Evolutionary conservation across 2,888 invertebrate species (phyloP), one percentile per base, ranked within the genome.

Genomic region (Ophraella communa): DNA sequence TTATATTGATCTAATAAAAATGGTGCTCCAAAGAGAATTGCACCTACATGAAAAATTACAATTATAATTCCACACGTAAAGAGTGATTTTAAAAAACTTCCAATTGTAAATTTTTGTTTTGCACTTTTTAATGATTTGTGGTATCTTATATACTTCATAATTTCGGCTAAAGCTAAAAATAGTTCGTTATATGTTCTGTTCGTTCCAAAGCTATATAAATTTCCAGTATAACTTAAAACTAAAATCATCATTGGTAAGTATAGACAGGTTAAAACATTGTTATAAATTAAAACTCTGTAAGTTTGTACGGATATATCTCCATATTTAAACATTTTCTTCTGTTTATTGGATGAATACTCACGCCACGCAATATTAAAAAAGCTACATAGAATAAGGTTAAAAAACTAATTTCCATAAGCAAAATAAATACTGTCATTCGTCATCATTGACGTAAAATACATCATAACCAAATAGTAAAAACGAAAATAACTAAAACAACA

Each of bases 11-110:
- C 84, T 7, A 85, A 85, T 45, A 87, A 78, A 4, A 89, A 78
- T 3, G 90, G 89, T 0, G 91, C 91, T 35, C 91, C 91, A 71
- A 91, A 90, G 53, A 91, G 73, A 53, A 91, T 85, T 17, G 89
- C 87, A 4, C 86, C 81, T 3, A 86, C 67, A 72, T 89, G 89
- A 76, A 87, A 89, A 59, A 86, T 75, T 39, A 83, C 78, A 42
- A 84, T 82, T 23, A 85, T 83, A 24, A 84, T 78, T 0, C 85
- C 68, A 1, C 86, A 75, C 49, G 85, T 82, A 4, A 85, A 69
- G 0, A 82, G 65, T 61, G 85, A 84, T 76, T 87, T 89, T 5
- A 87, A 65, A 65, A 80, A 21, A 62, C 54, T 68, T 64, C 68
- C 62, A 33, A 71, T 64, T 64, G 68, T 63, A 23, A 56, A 61